Evolutionary conservation across 53 echinoderm and acorn worm species (phyloP).

Genomic region (Echinometra lucunter): DNA sequence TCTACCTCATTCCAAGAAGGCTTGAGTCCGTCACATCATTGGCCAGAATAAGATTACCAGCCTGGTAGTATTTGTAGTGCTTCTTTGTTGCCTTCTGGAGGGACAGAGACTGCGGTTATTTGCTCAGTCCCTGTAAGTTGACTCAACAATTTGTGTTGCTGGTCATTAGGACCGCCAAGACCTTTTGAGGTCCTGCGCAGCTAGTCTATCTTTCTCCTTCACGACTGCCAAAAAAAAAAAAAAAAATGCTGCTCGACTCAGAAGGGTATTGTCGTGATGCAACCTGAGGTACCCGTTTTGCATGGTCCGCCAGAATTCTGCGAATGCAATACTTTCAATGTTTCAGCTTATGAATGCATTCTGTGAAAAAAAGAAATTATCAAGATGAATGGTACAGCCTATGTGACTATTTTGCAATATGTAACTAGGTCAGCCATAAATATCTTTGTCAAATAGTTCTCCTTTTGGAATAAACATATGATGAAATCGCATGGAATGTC

Average conservation of each 20-base stretch:
- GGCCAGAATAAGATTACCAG: not conserved
- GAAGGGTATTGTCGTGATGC: not conserved
- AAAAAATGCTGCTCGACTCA: not conserved
- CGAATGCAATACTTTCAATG: not conserved
- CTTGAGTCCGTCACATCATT: not conserved
- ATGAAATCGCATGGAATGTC: not conserved
- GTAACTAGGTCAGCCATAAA: constrained; percentile 1
- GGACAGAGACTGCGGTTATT: constrained; percentile 19
- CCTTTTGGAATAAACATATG: constrained; percentile 5
- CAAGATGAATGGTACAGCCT: not conserved
- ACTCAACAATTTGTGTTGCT: constrained; percentile 25
- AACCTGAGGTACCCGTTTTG: not conserved
- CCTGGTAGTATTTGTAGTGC: constrained; percentile 10
- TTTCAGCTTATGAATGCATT: not conserved
- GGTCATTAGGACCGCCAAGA: constrained; percentile 10
- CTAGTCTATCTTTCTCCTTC: not conserved
- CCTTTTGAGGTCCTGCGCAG: not conserved
- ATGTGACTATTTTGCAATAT: not conserved
- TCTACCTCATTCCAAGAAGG: constrained; percentile 37
- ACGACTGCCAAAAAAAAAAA: not conserved
- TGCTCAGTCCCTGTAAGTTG: constrained; percentile 31
- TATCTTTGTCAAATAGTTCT: not conserved
- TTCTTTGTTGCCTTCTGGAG: constrained; percentile 24
- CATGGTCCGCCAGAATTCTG: not conserved
- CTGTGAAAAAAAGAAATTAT: not conserved